phyloP scores from a whole-genome alignment of 2,888 invertebrate species.

The Lucinisca nassula region DNA sequence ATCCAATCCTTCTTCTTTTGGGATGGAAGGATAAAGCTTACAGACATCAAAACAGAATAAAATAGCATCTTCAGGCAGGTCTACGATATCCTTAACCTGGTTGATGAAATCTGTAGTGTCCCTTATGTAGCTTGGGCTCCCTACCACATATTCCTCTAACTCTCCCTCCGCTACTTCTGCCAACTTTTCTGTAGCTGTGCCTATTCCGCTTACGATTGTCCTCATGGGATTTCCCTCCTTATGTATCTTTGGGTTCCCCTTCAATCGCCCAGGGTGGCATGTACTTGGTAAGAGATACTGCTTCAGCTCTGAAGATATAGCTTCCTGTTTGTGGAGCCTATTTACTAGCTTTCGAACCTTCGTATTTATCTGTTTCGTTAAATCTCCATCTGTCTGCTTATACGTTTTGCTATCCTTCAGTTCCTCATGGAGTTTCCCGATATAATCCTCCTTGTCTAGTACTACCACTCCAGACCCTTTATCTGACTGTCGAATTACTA shows the following conservation, averaged over 20 bases:
- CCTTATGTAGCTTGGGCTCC: conserved; percentile 10
- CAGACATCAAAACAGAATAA: conserved; percentile 42
- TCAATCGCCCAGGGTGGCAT: conserved; percentile 3
- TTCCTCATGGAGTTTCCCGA: background rate
- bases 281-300: conserved; percentile 30
- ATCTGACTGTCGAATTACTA: conserved; percentile 28
- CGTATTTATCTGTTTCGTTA: background rate
- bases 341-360: conserved; percentile 17
- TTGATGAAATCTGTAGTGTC: conserved; percentile 28
- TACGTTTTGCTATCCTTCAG: conserved; percentile 7
- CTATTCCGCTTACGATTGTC: conserved; percentile 27
- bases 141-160: conserved; percentile 19
- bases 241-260: conserved; percentile 43
- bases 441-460: conserved; percentile 9
- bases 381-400: background rate
- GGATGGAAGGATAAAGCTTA: conserved; percentile 41
- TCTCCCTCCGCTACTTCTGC: conserved; percentile 34
- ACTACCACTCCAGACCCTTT: conserved; percentile 28
- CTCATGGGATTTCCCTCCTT: conserved; percentile 13
- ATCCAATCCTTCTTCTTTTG: conserved; percentile 43
- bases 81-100: conserved; percentile 6
- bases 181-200: conserved; percentile 29
- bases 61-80: background rate
- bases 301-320: conserved; percentile 20
- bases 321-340: conserved; percentile 1